phyloP scores from a whole-genome alignment of 2,888 invertebrate genomes.

The Lithophane leautieri region DNA sequence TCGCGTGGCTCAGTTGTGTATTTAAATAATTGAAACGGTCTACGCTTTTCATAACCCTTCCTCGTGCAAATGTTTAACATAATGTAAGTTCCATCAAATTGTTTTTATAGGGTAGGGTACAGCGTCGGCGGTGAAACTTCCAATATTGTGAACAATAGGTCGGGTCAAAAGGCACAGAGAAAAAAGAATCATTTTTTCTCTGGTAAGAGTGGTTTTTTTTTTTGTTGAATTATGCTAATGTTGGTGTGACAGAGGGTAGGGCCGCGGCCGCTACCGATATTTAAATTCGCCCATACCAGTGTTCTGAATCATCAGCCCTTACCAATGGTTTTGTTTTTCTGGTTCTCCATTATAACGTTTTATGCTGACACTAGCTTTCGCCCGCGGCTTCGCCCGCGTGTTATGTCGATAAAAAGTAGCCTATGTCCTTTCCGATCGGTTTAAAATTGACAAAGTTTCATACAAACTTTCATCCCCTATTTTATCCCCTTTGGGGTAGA shows the following conservation, averaged over 20 bases:
- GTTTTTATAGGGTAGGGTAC: conserved; percentile 58
- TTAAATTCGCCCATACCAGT: conserved; percentile 81
- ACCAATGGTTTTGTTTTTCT: conserved; percentile 65
- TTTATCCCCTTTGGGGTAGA: too few species aligned
- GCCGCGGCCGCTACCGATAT: conserved; percentile 83
- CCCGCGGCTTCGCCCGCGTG: too few species aligned
- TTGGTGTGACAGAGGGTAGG: conserved; percentile 81
- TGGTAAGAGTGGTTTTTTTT: conserved; percentile 81
- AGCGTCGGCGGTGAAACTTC: conserved; percentile 76
- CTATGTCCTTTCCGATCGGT: too few species aligned
- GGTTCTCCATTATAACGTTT: conserved; percentile 24
- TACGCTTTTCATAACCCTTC: conserved; percentile 34
- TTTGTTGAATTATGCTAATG: conserved; percentile 89
- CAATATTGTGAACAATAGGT: conserved; percentile 82
- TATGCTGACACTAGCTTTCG: conserved; percentile 23
- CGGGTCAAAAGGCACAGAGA: conserved; percentile 80
- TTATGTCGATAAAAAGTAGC: too few species aligned
- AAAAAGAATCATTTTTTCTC: conserved; percentile 78
- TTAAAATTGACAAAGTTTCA: too few species aligned
- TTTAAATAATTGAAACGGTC: conserved; percentile 30
- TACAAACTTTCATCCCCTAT: too few species aligned
- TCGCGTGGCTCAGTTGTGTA: neutral
- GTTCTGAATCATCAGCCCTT: conserved; percentile 52
- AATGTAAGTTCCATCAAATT: conserved; percentile 57
- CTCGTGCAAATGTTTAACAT: conserved; percentile 38